Evolutionary conservation across 2,888 invertebrate species (phyloP), one percentile per base, ranked within the genome.

Genomic region (Eulithis testata): DNA sequence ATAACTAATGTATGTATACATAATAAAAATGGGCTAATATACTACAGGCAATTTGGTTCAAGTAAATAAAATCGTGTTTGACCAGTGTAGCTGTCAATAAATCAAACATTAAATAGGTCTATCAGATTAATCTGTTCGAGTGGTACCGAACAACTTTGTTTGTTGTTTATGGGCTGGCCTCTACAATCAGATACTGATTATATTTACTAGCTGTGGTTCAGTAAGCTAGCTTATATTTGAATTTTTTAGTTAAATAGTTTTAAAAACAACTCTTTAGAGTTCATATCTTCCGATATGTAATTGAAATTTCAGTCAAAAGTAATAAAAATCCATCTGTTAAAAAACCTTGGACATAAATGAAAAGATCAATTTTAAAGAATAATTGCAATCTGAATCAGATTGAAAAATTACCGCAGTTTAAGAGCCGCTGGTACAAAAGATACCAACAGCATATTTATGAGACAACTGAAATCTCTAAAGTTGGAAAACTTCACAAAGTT

Each of bases 401-500:
- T 11, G 12, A 37, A 55, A 55, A 44, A 44, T 12, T 2, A 21
- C 37, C 11, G 49, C 31, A 14, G 9, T 12, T 14, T 9, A 36
- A 9, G 21, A 37, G 36, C 11, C 12, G 36, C 6, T 55, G 37
- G 49, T 58, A 36, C 36, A 59, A 61, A 36, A 64, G 11, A 14
- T 36, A 14, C 21, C 21, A 21, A 21, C 21, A 40, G 40, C 11
- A 14, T 59, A 47, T 45, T 56, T 27, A 59, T 27, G 43, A 43
- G 45, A 56, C 49, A 44, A 56, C 63, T 56, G 11, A 40, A 65
- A 59, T 60, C 58, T 69, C 63, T 54, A 70, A 68, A 62, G 11
- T 31, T 57, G 43, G 60, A 64, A 79, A 79, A 82, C 53, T 62
- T 63, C 65, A 66, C 83, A 85, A 86, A 89, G 85, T 82, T 85